These are phyloP conservation scores for Channa maculata DNA, from an alignment of 2,113 vertebrate genomes.

Conservation along the genomic window DNA sequence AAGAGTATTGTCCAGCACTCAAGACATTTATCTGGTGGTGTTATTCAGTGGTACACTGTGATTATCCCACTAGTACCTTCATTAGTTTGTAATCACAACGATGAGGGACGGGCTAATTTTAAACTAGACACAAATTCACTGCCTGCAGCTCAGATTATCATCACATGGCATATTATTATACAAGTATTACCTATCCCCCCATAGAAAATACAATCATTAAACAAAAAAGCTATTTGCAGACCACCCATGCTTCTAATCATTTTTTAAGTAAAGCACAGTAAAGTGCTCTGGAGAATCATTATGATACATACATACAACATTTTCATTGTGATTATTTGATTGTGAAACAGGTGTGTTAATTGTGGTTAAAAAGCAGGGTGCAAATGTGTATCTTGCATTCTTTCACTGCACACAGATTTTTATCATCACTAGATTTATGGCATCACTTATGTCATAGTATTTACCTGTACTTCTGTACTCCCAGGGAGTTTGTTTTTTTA, in stretches of 20 bases:
- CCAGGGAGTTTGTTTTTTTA: constrained; percentile 10
- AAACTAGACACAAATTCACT: constrained; percentile 21
- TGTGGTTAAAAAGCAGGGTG: constrained; percentile 12
- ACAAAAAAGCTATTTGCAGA: constrained; percentile 25
- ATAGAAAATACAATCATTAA: constrained; percentile 14
- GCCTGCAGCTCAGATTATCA: constrained; percentile 36
- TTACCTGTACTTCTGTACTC: too few relatives aligned
- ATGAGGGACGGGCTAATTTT: constrained; percentile 26
- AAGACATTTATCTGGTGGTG: constrained; percentile 40
- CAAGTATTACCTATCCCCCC: constrained; percentile 11
- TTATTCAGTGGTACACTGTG: constrained; percentile 17
- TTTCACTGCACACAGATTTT: too few relatives aligned
- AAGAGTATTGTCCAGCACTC: constrained; percentile 25
- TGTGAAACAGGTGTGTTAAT: constrained; percentile 1
- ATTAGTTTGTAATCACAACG: constrained; percentile 52
- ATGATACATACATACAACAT: not conserved
- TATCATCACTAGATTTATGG: too few relatives aligned
- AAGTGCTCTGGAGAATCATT: not conserved
- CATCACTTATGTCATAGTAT: too few relatives aligned
- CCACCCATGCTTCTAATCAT: constrained; percentile 9
- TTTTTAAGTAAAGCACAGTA: constrained; percentile 10
- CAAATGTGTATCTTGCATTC: too few relatives aligned
- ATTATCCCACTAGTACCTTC: constrained; percentile 51
- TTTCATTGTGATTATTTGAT: not conserved
- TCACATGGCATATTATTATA: constrained; percentile 20